Percentiles rank a stretch among this genome's conserved stretches.
These are phyloP conservation scores for Mastacembelus armatus DNA, from an alignment of 2,797 vertebrate genomes.

Conservation along the genomic window DNA sequence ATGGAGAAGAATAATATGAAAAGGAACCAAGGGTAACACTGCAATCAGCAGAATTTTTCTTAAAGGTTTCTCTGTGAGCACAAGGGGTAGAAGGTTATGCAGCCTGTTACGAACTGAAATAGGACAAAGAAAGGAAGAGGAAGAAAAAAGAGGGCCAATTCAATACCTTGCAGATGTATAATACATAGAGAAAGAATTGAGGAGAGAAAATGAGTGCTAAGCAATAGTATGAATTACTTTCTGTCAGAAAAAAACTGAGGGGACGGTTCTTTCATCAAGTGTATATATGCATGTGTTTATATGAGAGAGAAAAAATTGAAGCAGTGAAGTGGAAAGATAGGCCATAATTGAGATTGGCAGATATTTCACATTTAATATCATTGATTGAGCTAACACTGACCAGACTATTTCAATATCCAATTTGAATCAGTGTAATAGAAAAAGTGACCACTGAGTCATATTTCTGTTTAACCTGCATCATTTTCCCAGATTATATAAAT, in stretches of 20 bases:
- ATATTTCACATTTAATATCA: slow-evolving; percentile 48
- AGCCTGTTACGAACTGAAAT: slow-evolving; percentile 50
- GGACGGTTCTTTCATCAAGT: slow-evolving; percentile 36
- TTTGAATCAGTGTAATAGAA: slow-evolving; percentile 30
- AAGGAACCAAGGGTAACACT: slow-evolving; percentile 40
- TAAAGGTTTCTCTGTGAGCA: slow-evolving; percentile 43
- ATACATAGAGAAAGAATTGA: slow-evolving; percentile 55
- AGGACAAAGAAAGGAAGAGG: neutral
- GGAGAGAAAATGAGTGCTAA: slow-evolving; percentile 55
- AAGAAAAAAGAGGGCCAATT: slow-evolving; percentile 28
- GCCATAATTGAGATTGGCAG: slow-evolving; percentile 24
- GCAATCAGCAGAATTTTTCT: slow-evolving; percentile 67
- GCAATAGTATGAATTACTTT: slow-evolving; percentile 29
- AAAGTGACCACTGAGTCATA: neutral
- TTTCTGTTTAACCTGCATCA: slow-evolving; percentile 17
- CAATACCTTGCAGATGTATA: slow-evolving; percentile 61
- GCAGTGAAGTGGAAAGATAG: slow-evolving; percentile 17
- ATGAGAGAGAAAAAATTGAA: neutral
- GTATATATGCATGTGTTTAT: slow-evolving; percentile 9
- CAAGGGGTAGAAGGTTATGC: slow-evolving; percentile 37
- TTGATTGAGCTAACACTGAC: slow-evolving; percentile 35
- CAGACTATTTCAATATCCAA: slow-evolving; percentile 32
- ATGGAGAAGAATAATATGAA: slow-evolving; percentile 59
- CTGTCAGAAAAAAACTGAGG: neutral
- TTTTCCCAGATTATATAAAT: neutral